Conservation (phyloP, 2,888 invertebrate genomes). For the Smittia aterrima region DNA sequence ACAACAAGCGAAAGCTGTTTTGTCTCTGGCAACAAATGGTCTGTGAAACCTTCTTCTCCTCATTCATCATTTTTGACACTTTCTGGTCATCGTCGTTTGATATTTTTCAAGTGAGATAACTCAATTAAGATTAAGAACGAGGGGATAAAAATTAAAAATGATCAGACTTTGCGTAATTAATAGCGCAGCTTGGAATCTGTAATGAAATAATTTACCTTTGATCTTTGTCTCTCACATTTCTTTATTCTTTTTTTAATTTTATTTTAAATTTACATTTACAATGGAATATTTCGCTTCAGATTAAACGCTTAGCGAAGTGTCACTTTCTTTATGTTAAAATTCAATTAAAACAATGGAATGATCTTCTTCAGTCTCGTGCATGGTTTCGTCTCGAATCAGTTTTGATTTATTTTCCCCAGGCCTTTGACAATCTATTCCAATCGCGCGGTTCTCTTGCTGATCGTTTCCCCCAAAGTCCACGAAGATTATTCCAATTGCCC, state of each 20-base stretch:
- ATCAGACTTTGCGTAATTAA: too few species aligned
- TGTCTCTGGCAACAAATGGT: too few species aligned
- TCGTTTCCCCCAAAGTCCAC: slow-evolving; percentile 35
- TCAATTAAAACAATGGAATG: slow-evolving; percentile 7
- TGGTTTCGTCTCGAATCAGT: not conserved
- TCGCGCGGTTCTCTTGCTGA: not conserved
- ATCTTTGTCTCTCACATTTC: not conserved
- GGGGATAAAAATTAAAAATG: too few species aligned
- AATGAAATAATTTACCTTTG: too few species aligned
- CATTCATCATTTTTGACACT: too few species aligned
- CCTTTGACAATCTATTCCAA: not conserved
- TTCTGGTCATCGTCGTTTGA: too few species aligned
- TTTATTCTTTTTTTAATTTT: not conserved
- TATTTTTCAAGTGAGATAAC: too few species aligned
- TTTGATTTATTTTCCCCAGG: not conserved
- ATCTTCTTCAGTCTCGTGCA: slow-evolving; percentile 11
- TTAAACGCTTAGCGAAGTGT: not conserved
- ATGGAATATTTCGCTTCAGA: not conserved
- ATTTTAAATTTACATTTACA: not conserved
- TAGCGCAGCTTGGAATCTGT: too few species aligned
- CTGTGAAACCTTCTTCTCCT: too few species aligned
- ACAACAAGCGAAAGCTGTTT: too few species aligned
- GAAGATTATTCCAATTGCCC: slow-evolving; percentile 30
- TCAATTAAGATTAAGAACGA: too few species aligned
- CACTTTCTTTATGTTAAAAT: slow-evolving; percentile 3